Conservation (phyloP, 2,888 invertebrate species). For the Pantelozetes paolii region DNA sequence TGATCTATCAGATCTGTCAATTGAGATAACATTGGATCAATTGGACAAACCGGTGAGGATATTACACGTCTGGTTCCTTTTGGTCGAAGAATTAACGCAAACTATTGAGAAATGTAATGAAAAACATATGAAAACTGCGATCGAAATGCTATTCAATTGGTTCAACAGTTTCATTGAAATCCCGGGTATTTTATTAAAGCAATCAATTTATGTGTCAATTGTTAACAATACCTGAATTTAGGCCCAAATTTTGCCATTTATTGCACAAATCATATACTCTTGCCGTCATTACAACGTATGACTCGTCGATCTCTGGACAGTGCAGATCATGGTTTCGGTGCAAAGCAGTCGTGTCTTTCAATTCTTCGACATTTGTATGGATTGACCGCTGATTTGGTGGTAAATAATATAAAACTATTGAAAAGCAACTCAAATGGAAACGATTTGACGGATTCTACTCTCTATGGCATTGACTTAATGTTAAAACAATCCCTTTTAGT, state of each 20-base stretch:
- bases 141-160: slow-evolving; percentile 81
- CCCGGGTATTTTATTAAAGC: not conserved
- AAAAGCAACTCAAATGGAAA: slow-evolving; percentile 31
- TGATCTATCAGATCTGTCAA: not conserved
- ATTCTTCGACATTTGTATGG: slow-evolving; percentile 73
- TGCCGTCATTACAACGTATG: slow-evolving; percentile 93
- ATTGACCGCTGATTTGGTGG: slow-evolving; percentile 82
- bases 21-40: slow-evolving; percentile 52
- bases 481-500: slow-evolving; percentile 35
- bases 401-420: slow-evolving; percentile 63
- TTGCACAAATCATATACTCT: slow-evolving; percentile 81
- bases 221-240: not conserved
- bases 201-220: too few relatives aligned
- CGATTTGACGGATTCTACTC: not conserved
- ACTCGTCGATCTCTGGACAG: slow-evolving; percentile 61
- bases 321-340: not conserved
- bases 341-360: too few relatives aligned
- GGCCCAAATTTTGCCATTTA: slow-evolving; percentile 54
- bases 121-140: slow-evolving; percentile 72
- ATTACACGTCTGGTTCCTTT: slow-evolving; percentile 78
- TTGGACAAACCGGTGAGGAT: slow-evolving; percentile 64
- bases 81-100: slow-evolving; percentile 69
- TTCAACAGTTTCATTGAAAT: slow-evolving; percentile 44
- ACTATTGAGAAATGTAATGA: slow-evolving; percentile 65
- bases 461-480: slow-evolving; percentile 25